These are phyloP conservation scores for Hafferia zeledoni DNA, from an alignment of 2,797 vertebrate genomes.

Conservation along the genomic window DNA sequence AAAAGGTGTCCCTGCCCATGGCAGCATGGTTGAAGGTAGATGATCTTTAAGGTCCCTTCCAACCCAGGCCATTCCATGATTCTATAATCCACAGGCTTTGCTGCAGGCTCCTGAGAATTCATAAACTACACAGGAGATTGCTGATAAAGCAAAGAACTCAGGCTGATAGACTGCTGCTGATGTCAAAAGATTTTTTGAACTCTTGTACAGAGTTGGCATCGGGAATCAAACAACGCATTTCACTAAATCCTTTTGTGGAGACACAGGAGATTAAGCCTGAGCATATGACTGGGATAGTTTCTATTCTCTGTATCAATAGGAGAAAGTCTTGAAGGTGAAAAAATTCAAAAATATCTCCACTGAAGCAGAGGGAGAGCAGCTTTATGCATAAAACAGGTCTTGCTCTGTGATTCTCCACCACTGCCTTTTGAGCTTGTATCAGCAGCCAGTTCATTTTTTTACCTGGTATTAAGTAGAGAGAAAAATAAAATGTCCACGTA, in stretches of 20 bases:
- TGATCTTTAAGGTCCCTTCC: background rate
- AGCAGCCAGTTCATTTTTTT: background rate
- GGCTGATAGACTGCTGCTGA: background rate
- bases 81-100: background rate
- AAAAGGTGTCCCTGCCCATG: background rate
- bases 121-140: background rate
- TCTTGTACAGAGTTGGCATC: background rate
- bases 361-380: background rate
- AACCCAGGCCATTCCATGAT: background rate
- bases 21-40: background rate
- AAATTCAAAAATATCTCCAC: background rate
- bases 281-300: background rate
- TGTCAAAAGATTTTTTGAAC: background rate
- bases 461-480: background rate
- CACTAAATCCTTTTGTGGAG: background rate
- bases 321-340: conserved; percentile 22
- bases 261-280: conserved; percentile 10
- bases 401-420: background rate
- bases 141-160: background rate
- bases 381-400: background rate
- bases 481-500: background rate
- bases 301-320: background rate
- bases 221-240: background rate
- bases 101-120: background rate
- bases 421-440: background rate